Conservation (phyloP, 2,113 vertebrate species). For the Zeus faber region DNA sequence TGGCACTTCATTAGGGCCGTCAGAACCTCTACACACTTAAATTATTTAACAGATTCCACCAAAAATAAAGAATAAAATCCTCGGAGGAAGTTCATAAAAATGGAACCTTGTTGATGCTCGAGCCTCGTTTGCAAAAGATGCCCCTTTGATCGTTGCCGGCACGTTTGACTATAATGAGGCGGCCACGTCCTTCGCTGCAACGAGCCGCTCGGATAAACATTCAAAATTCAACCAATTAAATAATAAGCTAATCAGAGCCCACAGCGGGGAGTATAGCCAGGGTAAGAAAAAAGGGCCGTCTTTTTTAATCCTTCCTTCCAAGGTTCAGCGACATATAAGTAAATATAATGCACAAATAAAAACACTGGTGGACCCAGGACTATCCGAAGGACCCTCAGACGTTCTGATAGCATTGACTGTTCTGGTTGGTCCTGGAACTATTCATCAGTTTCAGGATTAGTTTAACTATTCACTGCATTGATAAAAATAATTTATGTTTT, state of each 20-base stretch:
- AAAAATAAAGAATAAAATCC: constrained; percentile 17
- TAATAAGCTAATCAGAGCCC: constrained; percentile 6
- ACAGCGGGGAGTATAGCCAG: not conserved
- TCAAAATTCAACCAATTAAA: constrained; percentile 23
- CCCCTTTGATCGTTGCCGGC: constrained; percentile 23
- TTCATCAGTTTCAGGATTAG: not conserved
- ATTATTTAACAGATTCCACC: constrained; percentile 21
- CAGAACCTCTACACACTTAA: constrained; percentile 14
- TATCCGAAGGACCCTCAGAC: too few relatives aligned
- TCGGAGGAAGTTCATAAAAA: constrained; percentile 15
- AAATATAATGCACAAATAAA: too few relatives aligned
- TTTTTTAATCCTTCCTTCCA: too few relatives aligned
- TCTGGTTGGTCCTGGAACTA: not conserved
- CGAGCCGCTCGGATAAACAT: constrained; percentile 12
- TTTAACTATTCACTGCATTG: not conserved
- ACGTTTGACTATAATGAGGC: constrained; percentile 23
- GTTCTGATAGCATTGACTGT: too few relatives aligned
- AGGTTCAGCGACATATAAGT: too few relatives aligned
- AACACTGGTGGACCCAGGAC: too few relatives aligned
- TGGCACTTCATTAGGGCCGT: constrained; percentile 9
- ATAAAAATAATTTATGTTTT: not conserved
- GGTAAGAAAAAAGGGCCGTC: not conserved
- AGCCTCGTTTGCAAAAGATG: not conserved
- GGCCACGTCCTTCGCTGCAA: not conserved
- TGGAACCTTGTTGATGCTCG: not conserved